Evolutionary conservation across 2,888 invertebrate species (phyloP).

Genomic region (Nomada lathburiana): DNA sequence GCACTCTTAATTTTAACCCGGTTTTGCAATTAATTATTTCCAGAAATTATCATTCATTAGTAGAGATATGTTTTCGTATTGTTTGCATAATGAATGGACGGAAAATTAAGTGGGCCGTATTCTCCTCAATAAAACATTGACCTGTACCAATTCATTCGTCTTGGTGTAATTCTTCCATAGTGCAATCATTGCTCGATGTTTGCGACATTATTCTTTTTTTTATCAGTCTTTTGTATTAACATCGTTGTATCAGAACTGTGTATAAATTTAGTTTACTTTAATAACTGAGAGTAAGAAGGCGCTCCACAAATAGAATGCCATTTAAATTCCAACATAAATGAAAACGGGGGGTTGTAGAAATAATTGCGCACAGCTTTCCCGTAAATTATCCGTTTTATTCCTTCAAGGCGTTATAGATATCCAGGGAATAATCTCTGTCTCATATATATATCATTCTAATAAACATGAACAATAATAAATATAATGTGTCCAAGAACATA

Average conservation of each 20-base stretch:
- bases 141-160: no score
- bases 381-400: constrained; percentile 80
- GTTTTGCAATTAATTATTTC: background rate
- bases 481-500: constrained; percentile 83
- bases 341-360: background rate
- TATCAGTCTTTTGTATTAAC: no score
- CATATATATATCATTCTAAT: constrained; percentile 82
- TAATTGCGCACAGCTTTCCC: constrained; percentile 58
- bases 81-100: background rate
- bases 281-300: no score
- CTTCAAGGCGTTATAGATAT: constrained; percentile 82
- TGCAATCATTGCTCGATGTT: no score
- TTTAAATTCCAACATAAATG: background rate
- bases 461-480: constrained; percentile 85
- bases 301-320: background rate
- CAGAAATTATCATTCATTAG: constrained; percentile 5
- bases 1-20: background rate
- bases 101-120: background rate
- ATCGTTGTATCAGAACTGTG: no score
- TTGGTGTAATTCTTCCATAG: no score
- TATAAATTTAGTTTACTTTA: no score
- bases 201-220: no score
- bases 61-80: background rate
- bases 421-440: constrained; percentile 83
- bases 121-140: background rate